A percentile compares a stretch with the other conserved stretches of the same genome.
phyloP scores from a whole-genome alignment of 2,113 vertebrate species.

The Rousettus leschenaultii region DNA sequence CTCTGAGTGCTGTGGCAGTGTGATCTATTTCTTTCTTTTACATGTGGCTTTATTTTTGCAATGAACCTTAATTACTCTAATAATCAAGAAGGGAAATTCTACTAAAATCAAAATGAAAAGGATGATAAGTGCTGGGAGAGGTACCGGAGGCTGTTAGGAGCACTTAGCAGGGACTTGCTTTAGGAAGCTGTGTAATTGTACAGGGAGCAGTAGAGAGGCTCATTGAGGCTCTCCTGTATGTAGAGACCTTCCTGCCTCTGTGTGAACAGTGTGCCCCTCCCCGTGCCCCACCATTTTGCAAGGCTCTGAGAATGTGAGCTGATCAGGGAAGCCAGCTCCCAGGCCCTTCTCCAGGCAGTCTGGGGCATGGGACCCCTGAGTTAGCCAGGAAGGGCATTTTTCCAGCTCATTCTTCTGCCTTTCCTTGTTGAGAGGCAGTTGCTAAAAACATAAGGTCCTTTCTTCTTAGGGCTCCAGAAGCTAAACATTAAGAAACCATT shows the following conservation, averaged over 20 bases:
- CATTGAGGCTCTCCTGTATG: neutral
- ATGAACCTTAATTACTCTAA: constrained; percentile 27
- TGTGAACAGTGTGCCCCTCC: fast-evolving
- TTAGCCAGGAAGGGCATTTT: neutral
- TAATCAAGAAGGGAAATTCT: constrained; percentile 33
- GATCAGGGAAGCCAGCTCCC: neutral
- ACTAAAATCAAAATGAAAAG: constrained; percentile 26
- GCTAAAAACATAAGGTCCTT: constrained; percentile 44
- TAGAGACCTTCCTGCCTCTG: neutral
- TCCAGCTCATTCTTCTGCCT: neutral
- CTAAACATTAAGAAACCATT: constrained; percentile 69
- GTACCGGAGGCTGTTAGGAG: neutral
- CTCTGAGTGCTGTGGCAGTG: neutral
- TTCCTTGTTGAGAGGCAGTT: neutral
- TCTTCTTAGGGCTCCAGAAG: constrained; percentile 42
- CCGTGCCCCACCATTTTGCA: too few relatives aligned
- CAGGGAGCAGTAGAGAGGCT: neutral
- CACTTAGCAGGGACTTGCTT: neutral
- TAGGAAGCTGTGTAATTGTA: neutral
- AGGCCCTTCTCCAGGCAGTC: neutral
- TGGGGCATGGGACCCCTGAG: neutral
- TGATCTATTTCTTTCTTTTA: neutral
- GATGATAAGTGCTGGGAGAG: neutral
- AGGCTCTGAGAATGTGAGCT: neutral
- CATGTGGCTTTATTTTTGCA: neutral